Evolutionary conservation across 2,113 vertebrate species (phyloP).

Genomic region (Zingel zingel): DNA sequence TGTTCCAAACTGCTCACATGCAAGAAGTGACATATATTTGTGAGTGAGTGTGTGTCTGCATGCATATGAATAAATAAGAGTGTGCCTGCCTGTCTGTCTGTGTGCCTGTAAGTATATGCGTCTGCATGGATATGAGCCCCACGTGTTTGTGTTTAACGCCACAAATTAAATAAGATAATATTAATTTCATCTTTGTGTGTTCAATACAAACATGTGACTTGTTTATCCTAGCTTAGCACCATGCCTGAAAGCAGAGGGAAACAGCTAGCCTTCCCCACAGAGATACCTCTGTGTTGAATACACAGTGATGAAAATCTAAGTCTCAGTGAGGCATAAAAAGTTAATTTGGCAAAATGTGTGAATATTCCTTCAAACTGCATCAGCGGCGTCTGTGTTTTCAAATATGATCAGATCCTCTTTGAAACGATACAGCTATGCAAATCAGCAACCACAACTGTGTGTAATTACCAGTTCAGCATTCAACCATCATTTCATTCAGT

Average conservation of each 20-base stretch:
- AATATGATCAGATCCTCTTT: slow-evolving; percentile 45
- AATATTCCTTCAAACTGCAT: slow-evolving; percentile 33
- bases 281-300: not conserved
- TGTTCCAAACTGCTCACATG: slow-evolving; percentile 74
- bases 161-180: slow-evolving; percentile 20
- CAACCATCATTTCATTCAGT: slow-evolving; percentile 68
- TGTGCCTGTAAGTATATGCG: slow-evolving; percentile 29
- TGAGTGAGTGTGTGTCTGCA: slow-evolving; percentile 62
- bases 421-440: slow-evolving; percentile 59
- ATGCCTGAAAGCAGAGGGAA: not conserved
- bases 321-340: slow-evolving; percentile 16
- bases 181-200: not conserved
- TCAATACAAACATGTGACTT: not conserved
- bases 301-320: slow-evolving; percentile 16
- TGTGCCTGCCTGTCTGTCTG: slow-evolving; percentile 23
- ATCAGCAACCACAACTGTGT: slow-evolving; percentile 61
- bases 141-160: not conserved
- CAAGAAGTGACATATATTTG: slow-evolving; percentile 75
- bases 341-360: slow-evolving; percentile 22
- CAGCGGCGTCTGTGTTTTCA: slow-evolving; percentile 35
- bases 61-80: slow-evolving; percentile 72
- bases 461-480: slow-evolving; percentile 74
- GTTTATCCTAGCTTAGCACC: slow-evolving; percentile 22
- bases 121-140: slow-evolving; percentile 38
- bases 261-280: slow-evolving; percentile 7